Base-by-base conservation (phyloP, 2,113 vertebrate genomes). In the Salvator merianae region DNA sequence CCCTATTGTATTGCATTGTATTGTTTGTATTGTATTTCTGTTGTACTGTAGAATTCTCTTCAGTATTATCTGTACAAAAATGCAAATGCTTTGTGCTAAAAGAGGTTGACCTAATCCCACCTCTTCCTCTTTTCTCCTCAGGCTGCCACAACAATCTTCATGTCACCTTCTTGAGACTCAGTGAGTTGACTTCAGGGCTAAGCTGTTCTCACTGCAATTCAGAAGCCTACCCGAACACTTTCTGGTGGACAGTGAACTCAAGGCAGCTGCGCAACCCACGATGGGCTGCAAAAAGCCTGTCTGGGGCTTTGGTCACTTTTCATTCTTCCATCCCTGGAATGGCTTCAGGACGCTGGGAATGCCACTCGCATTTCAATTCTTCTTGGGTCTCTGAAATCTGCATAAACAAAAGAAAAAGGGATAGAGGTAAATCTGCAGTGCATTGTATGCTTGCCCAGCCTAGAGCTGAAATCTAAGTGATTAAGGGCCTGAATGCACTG, bases 191-290 rank as follows among this genome's bases (percentile, higher is more conserved):
- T 30, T n/a, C 82, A 53, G 6, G 1, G 26, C 79, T 86, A 22
- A 62, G 2, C 4, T 86, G 85, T 9, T 14, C 3, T 13, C 73
- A 22, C n/a, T 86, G 85, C 38, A 1, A 2, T 22, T 9, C 4
- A 0, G 3, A 0, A n/a, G 13, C 12, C 2, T 20, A 4, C 68
- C 6, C 7, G 1, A 16, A 22, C 1, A 0, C 4, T 3, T 82
- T 82, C 36, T n/a, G 3, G 10, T 86, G 85, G 85, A 13, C 9
- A 3, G 9, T 86, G 50, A 62, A 77, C 26, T 47, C 65, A 7
- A 28, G n/a, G n/a, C 53, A 3, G 8, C 65, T 86, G 24, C 79
- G 85, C 50, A 82, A 77, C n/a, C 38, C 0, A 3, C 5, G 0
- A 0, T 82, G 85, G 85, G 79, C 79, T 30, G 12, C 14, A 26